Percentiles rank a stretch among this genome's conserved stretches.
Evolutionary conservation across 2,888 invertebrate genomes (phyloP).

Genomic region (Scaptomyza tumidula): DNA sequence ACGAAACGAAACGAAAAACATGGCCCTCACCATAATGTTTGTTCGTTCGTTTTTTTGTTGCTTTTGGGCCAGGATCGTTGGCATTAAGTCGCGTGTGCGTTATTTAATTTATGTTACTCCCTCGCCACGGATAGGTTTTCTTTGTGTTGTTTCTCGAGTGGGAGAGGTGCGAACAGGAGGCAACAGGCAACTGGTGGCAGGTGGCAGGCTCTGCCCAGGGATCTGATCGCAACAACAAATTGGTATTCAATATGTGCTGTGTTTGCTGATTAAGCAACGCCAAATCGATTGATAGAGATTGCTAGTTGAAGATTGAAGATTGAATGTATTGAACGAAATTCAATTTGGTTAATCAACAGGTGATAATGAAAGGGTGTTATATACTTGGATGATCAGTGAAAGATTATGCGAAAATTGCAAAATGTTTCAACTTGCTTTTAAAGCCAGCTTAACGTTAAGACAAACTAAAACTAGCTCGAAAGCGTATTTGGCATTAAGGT

Average conservation of each 20-base stretch:
- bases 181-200: slow-evolving; percentile 65
- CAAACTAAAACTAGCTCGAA: too few species aligned
- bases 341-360: too few species aligned
- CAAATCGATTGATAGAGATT: slow-evolving; percentile 27
- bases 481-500: slow-evolving; percentile 24
- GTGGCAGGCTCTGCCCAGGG: slow-evolving; percentile 45
- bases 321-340: too few species aligned
- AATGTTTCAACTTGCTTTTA: slow-evolving; percentile 8
- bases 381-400: too few species aligned
- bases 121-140: slow-evolving; percentile 37
- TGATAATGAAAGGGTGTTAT: too few species aligned
- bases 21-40: slow-evolving; percentile 7
- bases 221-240: slow-evolving; percentile 53
- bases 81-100: slow-evolving; percentile 68
- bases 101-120: slow-evolving; percentile 72
- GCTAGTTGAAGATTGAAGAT: too few species aligned
- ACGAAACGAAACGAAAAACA: slow-evolving; percentile 10
- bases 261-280: slow-evolving; percentile 16
- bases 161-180: slow-evolving; percentile 68
- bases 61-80: slow-evolving; percentile 40
- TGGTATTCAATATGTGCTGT: slow-evolving; percentile 60
- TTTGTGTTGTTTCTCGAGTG: slow-evolving; percentile 15
- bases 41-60: slow-evolving; percentile 4
- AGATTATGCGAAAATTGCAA: too few species aligned
- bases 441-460: too few species aligned